Evolutionary conservation across 2,888 invertebrate genomes (phyloP).

Genomic region (Lathronympha strigana): DNA sequence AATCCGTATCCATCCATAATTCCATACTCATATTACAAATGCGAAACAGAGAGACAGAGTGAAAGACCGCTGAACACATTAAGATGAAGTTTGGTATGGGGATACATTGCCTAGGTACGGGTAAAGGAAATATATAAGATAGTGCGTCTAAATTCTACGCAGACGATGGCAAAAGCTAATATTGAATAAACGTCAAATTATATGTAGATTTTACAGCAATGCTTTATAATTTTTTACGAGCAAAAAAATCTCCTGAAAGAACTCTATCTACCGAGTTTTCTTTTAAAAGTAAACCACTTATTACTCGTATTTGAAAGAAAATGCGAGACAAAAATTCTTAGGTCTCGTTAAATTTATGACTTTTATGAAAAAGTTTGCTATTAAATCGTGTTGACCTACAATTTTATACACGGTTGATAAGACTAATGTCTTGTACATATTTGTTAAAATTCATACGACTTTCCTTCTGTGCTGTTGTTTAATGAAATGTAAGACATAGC

Average conservation of each 20-base stretch:
- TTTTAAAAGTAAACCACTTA: conserved; percentile 16
- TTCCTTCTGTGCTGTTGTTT: neutral
- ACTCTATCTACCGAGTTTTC: conserved; percentile 7
- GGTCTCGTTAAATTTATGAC: conserved; percentile 24
- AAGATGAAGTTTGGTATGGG: too few relatives aligned
- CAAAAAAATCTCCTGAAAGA: neutral
- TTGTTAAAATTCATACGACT: neutral
- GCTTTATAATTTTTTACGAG: neutral
- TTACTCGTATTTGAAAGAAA: conserved; percentile 6
- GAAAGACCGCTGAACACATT: too few relatives aligned
- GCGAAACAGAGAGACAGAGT: too few relatives aligned
- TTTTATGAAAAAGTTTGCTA: conserved; percentile 23
- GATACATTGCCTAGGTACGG: too few relatives aligned
- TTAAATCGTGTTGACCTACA: conserved; percentile 10
- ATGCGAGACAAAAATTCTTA: conserved; percentile 6
- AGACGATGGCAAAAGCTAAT: too few relatives aligned
- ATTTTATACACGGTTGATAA: neutral
- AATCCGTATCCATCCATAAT: too few relatives aligned
- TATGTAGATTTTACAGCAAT: neutral
- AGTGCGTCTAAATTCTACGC: too few relatives aligned
- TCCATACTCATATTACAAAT: too few relatives aligned
- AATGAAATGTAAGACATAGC: too few relatives aligned
- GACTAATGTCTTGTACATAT: neutral
- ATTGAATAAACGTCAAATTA: neutral
- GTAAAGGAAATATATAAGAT: too few relatives aligned